phyloP scores from a whole-genome alignment of 2,797 vertebrate genomes.

The Enteromius treurensis region DNA sequence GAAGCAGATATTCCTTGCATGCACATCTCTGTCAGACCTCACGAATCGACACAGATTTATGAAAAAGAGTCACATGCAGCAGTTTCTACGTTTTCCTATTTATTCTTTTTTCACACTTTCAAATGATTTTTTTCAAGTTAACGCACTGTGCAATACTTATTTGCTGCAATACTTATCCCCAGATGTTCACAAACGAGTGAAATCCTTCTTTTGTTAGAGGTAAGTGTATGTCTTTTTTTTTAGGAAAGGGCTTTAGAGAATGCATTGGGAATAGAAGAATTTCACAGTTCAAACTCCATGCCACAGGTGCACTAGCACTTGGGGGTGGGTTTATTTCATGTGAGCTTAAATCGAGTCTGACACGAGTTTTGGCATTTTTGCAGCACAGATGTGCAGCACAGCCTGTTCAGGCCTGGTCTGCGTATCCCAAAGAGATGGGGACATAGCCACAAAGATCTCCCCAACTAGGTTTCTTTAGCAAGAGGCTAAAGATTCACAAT shows the following conservation, averaged over 20 bases:
- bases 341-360: slow-evolving; percentile 43
- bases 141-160: neutral
- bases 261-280: slow-evolving; percentile 48
- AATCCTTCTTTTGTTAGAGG: slow-evolving; percentile 14
- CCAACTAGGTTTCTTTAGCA: neutral
- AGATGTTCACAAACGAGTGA: neutral
- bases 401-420: slow-evolving; percentile 7
- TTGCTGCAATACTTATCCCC: slow-evolving; percentile 1
- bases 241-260: neutral
- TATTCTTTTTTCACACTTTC: slow-evolving; percentile 19
- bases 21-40: slow-evolving; percentile 34
- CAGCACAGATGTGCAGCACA: slow-evolving; percentile 27
- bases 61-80: neutral
- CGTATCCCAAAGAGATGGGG: slow-evolving; percentile 1
- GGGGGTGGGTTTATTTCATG: slow-evolving; percentile 37
- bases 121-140: slow-evolving; percentile 6
- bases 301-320: slow-evolving; percentile 46
- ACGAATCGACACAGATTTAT: slow-evolving; percentile 29
- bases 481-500: neutral
- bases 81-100: neutral
- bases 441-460: slow-evolving; percentile 5
- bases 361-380: slow-evolving; percentile 47
- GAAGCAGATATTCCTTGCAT: slow-evolving; percentile 35
- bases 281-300: slow-evolving; percentile 41
- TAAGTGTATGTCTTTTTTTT: slow-evolving; percentile 36